Evolutionary conservation across 2,797 vertebrate genomes (phyloP), one percentile per base, ranked within the genome.

Genomic region (Nannoperca obscura): DNA sequence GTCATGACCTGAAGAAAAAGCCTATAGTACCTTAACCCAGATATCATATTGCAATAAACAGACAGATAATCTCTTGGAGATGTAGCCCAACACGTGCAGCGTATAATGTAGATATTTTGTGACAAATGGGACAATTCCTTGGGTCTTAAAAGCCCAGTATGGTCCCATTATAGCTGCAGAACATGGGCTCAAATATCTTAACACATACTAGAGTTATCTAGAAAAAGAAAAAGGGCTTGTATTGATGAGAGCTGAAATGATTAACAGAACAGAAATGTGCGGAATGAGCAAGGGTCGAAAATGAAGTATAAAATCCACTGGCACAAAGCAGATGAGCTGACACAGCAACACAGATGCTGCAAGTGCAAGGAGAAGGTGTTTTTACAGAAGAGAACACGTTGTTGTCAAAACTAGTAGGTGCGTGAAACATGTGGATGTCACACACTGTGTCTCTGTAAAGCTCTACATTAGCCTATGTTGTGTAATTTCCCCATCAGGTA

Each of bases 21-120:
- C 20, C 53, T 57, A 42, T 30, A 76, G 40, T 42, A 53, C 61
- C 52, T 63, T 82, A 88, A 80, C 78, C 76, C 71, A 85, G 47
- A 81, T 81, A 92, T 92, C 80, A 40, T 7, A 85, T 92, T 89
- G 72, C 84, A 86, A 50, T 64, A 86, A 89, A 71, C 5, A 80
- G 38, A 71, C 59, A 54, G 76, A 68, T 76, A 70, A 81, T 85
- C 49, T 84, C 58, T 81, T 71, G n/a, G 14, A 86, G 62, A 81
- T 71, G 53, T 62, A 55, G 65, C 69, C 63, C 54, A 77, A 74
- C 73, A 74, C 71, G 68, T 57, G 57, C 50, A 54, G 75, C 20
- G 46, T 77, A 64, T 66, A 77, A 24, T 78, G 54, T 73, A 63
- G 68, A 60, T 15, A 81, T 57, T 68, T 66, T 72, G 27, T 70